Evolutionary conservation across 1,140 invertebrate species (phyloP).

Genomic region (Zaprionus davidi): DNA sequence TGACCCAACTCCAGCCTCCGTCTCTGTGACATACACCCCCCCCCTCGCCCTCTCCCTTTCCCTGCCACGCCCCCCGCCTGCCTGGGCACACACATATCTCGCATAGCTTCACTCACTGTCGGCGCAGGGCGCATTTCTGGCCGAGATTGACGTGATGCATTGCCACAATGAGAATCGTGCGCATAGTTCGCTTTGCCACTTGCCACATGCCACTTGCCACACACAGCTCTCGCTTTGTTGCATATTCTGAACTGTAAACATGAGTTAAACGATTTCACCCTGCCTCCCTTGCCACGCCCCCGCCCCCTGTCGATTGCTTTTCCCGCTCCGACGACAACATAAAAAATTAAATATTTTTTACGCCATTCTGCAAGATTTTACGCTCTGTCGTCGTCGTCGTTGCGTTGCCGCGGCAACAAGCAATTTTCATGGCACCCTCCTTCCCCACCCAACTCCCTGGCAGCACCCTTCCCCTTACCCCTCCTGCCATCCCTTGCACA

Average conservation of each 20-base stretch:
- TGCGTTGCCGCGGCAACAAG: slow-evolving; percentile 59
- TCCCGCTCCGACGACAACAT: slow-evolving; percentile 62
- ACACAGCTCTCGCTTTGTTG: slow-evolving; percentile 21
- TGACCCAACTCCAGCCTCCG: slow-evolving; percentile 26
- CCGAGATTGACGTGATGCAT: slow-evolving; percentile 54
- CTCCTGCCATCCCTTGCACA: not conserved
- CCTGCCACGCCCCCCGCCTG: slow-evolving; percentile 6
- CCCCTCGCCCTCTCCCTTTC: not conserved
- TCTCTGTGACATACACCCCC: not conserved
- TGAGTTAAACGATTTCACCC: slow-evolving; percentile 49
- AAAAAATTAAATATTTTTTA: slow-evolving; percentile 78
- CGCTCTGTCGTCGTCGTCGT: slow-evolving; percentile 57
- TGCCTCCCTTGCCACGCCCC: not conserved
- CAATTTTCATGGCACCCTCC: slow-evolving; percentile 49
- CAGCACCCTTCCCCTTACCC: not conserved
- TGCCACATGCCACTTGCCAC: slow-evolving; percentile 7
- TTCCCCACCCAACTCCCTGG: not conserved
- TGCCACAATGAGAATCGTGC: slow-evolving; percentile 34
- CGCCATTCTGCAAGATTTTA: slow-evolving; percentile 63
- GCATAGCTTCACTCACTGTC: slow-evolving; percentile 46
- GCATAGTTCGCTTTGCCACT: slow-evolving; percentile 17
- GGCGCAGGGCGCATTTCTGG: slow-evolving; percentile 22
- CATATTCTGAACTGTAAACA: slow-evolving; percentile 49
- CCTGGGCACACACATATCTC: slow-evolving; percentile 28
- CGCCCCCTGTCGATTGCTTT: slow-evolving; percentile 29